Evolutionary conservation across 2,888 invertebrate species (phyloP).

Genomic region (Synanthedon tipuliformis): DNA sequence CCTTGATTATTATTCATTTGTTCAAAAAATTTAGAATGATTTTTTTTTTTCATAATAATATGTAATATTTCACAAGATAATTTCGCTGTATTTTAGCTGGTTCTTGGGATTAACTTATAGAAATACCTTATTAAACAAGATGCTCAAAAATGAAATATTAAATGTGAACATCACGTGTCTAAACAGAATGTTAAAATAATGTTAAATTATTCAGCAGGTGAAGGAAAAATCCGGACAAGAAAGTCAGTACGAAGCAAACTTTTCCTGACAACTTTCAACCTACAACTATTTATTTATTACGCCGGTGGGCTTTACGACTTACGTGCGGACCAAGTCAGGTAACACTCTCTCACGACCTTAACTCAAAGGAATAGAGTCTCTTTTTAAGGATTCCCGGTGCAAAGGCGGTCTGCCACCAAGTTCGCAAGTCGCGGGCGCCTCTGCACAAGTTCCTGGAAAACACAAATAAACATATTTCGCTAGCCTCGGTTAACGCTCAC

Average conservation of each 20-base stretch:
- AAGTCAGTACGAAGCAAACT: constrained; percentile 30
- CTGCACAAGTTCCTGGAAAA: constrained; percentile 20
- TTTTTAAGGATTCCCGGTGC: neutral
- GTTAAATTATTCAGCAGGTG: constrained; percentile 44
- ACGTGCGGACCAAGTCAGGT: constrained; percentile 1
- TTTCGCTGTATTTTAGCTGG: too few relatives aligned
- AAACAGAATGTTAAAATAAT: constrained; percentile 14
- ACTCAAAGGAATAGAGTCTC: neutral
- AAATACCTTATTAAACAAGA: too few relatives aligned
- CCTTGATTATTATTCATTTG: too few relatives aligned
- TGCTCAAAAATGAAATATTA: too few relatives aligned
- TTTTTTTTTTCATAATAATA: too few relatives aligned
- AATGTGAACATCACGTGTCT: too few relatives aligned
- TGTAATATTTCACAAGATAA: too few relatives aligned
- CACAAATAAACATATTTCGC: constrained; percentile 42
- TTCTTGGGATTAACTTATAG: too few relatives aligned
- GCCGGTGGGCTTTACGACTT: constrained; percentile 38
- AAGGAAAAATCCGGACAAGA: constrained; percentile 27
- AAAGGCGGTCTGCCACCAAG: neutral
- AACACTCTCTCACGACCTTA: neutral
- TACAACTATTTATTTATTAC: constrained; percentile 57
- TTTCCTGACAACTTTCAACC: constrained; percentile 37
- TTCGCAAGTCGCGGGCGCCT: constrained; percentile 5
- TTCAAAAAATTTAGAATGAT: too few relatives aligned
- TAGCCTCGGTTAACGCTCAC: constrained; percentile 22